phyloP scores from a whole-genome alignment of 2,113 vertebrate genomes.

The Tychaedon coryphoeus region DNA sequence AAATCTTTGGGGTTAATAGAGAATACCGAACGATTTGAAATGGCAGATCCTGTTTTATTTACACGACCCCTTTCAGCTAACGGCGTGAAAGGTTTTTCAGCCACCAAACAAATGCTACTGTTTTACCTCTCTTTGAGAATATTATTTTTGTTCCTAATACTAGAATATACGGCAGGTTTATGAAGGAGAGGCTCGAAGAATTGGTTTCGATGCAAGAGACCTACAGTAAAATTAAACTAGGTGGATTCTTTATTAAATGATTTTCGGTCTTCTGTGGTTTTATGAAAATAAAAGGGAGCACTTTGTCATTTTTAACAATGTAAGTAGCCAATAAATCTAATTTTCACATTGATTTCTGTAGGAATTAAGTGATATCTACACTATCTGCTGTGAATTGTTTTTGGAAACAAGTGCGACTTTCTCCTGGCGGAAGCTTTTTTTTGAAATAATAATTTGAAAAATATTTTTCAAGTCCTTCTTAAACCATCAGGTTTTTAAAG shows the following conservation, averaged over 20 bases:
- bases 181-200: neutral
- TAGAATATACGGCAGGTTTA: neutral
- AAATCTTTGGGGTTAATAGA: too few species aligned
- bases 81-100: neutral
- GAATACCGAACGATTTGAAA: neutral
- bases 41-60: neutral
- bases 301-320: constrained; percentile 78
- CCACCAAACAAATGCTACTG: neutral
- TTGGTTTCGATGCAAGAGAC: constrained; percentile 30
- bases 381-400: constrained; percentile 67
- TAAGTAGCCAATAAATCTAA: constrained; percentile 78
- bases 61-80: neutral
- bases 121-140: neutral
- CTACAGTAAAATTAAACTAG: constrained; percentile 63
- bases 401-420: constrained; percentile 32
- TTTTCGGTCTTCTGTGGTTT: constrained; percentile 72
- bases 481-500: neutral
- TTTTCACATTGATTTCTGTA: constrained; percentile 75
- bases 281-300: constrained; percentile 78
- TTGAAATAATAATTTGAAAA: neutral
- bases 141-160: neutral
- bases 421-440: neutral
- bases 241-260: constrained; percentile 72
- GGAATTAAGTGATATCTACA: constrained; percentile 73
- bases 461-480: neutral